Percentiles rank a stretch among this genome's conserved stretches.
Conservation (phyloP, 2,113 vertebrate species). For the Phylloscopus trochiloides region DNA sequence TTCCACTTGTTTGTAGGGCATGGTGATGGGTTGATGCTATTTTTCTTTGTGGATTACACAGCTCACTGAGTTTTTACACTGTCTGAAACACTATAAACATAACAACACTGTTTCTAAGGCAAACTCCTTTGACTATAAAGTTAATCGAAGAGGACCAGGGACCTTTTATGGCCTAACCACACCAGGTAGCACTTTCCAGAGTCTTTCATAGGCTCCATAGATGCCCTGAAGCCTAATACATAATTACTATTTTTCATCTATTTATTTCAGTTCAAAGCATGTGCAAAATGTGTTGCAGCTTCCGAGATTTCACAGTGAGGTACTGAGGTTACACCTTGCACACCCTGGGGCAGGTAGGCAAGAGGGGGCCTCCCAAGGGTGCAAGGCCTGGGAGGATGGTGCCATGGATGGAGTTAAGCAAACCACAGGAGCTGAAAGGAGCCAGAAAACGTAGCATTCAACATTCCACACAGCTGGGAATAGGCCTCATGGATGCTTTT, state of each 20-base stretch:
- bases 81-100: not conserved
- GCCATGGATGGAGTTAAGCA: not conserved
- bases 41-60: not conserved
- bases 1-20: not conserved
- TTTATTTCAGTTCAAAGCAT: constrained; percentile 25
- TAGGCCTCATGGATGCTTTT: not conserved
- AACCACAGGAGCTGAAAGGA: not conserved
- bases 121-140: not conserved
- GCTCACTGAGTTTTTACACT: not conserved
- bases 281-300: not conserved
- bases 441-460: fast-evolving
- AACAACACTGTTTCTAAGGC: not conserved
- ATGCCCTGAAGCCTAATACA: not conserved
- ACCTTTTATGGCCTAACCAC: not conserved
- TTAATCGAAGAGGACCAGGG: not conserved
- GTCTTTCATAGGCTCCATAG: not conserved
- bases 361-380: not conserved
- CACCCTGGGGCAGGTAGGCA: not conserved
- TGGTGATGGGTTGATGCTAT: not conserved
- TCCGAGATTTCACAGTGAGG: not conserved
- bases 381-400: not conserved
- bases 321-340: not conserved
- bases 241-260: not conserved
- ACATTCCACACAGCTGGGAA: not conserved
- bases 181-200: not conserved